A percentile compares a stretch with the other conserved stretches of the same genome.
Evolutionary conservation across 1,140 invertebrate genomes (phyloP).

Genomic region (Drosophila serrata): DNA sequence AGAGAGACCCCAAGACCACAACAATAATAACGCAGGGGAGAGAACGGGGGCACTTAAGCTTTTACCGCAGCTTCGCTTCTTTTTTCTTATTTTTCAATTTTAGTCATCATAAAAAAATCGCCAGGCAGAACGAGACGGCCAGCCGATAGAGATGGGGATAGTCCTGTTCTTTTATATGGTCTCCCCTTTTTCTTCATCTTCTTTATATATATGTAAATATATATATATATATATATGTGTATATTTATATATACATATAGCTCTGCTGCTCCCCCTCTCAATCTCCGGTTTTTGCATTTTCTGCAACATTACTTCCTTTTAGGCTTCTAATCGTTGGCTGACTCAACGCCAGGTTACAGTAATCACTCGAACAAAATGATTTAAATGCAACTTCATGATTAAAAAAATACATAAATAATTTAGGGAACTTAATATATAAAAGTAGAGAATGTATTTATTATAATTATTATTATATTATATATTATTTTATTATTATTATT

Average conservation of each 20-base stretch:
- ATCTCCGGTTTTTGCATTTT: conserved; percentile 64
- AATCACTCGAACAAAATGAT: conserved; percentile 18
- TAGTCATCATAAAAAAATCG: conserved; percentile 76
- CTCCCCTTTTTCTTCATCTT: conserved; percentile 12
- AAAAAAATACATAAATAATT: neutral
- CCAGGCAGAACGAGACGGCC: conserved; percentile 37
- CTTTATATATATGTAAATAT: neutral
- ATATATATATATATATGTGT: neutral
- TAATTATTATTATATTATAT: too few relatives aligned
- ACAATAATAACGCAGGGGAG: conserved; percentile 45
- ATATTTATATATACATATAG: neutral
- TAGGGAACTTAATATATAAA: too few relatives aligned
- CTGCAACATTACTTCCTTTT: conserved; percentile 85
- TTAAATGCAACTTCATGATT: neutral
- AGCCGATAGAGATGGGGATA: conserved; percentile 9
- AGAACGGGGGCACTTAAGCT: conserved; percentile 51
- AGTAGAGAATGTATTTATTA: too few relatives aligned
- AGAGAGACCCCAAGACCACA: conserved; percentile 56
- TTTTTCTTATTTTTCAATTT: conserved; percentile 69
- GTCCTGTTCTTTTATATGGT: conserved; percentile 63
- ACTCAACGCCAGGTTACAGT: conserved; percentile 57
- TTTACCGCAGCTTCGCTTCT: conserved; percentile 56
- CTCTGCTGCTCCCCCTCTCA: conserved; percentile 8
- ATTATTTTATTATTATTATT: too few relatives aligned
- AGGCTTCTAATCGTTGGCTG: conserved; percentile 81